Evolutionary conservation across 1,140 invertebrate genomes (phyloP).

Genomic region (Philotrypesis tridentata): DNA sequence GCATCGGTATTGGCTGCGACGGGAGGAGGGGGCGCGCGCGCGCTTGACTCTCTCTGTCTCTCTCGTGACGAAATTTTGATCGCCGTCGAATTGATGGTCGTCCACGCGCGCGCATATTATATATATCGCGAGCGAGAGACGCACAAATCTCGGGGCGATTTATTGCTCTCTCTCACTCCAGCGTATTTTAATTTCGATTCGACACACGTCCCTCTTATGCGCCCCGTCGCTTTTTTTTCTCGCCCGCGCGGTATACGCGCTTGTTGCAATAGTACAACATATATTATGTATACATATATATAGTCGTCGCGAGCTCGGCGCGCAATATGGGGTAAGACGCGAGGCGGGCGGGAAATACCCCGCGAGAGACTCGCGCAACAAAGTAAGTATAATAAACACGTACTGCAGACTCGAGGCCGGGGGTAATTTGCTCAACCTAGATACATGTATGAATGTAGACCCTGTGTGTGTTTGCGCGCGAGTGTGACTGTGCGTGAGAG

Average conservation of each 20-base stretch:
- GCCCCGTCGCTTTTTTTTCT: neutral
- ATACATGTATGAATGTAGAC: too few relatives aligned
- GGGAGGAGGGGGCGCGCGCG: neutral
- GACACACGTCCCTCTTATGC: too few relatives aligned
- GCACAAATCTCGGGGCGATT: neutral
- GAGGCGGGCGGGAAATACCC: neutral
- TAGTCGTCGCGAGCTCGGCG: too few relatives aligned
- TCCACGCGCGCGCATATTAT: too few relatives aligned
- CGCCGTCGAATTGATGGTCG: neutral
- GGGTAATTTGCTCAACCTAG: too few relatives aligned
- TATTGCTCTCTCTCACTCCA: neutral
- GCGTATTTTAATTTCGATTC: neutral
- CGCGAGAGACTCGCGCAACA: too few relatives aligned
- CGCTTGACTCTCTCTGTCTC: too few relatives aligned
- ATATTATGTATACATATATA: too few relatives aligned
- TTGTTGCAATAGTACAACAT: too few relatives aligned
- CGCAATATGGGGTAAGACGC: neutral
- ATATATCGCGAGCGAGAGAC: neutral
- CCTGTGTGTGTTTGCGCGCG: too few relatives aligned
- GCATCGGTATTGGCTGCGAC: neutral
- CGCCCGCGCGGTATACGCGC: too few relatives aligned
- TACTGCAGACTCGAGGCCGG: neutral
- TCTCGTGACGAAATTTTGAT: neutral
- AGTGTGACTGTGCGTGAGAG: too few relatives aligned
- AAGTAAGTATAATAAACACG: neutral